Evolutionary conservation across 2,113 vertebrate genomes (phyloP).

Genomic region (Struthio camelus): DNA sequence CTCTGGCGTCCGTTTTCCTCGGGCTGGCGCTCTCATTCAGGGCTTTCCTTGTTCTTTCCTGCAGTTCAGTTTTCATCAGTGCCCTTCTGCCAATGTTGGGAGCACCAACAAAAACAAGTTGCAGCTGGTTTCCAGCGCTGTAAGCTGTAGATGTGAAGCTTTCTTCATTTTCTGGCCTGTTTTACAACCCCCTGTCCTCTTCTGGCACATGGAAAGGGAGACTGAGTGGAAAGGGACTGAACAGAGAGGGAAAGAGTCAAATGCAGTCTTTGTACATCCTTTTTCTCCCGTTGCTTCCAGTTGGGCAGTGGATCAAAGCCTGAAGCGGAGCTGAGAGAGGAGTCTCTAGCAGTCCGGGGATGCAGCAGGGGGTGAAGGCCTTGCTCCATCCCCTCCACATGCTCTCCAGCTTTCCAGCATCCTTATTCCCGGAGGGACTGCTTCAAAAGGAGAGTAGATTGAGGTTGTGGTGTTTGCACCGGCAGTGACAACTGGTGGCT

Average conservation of each 20-base stretch:
- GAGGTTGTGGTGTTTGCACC: background rate
- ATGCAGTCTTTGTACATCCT: background rate
- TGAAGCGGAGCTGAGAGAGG: background rate
- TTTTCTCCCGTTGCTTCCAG: background rate
- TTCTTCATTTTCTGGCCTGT: background rate
- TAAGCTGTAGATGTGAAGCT: background rate
- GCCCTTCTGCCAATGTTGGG: background rate
- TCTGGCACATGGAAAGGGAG: rapidly evolving
- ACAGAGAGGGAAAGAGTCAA: background rate
- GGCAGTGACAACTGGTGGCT: background rate
- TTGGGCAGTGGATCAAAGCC: background rate
- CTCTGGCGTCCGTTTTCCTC: background rate
- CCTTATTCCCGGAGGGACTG: background rate
- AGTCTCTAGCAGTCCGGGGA: background rate
- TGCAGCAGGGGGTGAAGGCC: background rate
- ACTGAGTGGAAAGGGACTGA: background rate
- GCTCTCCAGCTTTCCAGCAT: background rate
- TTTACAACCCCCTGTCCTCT: background rate
- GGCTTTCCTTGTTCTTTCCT: background rate
- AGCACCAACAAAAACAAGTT: background rate
- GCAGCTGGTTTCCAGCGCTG: background rate
- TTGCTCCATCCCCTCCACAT: background rate
- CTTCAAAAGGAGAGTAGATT: background rate
- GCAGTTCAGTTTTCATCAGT: background rate
- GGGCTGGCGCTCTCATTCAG: background rate